Percentiles rank a stretch among this genome's conserved stretches.
phyloP scores from a whole-genome alignment of 2,797 vertebrate genomes.

The Helostoma temminkii region DNA sequence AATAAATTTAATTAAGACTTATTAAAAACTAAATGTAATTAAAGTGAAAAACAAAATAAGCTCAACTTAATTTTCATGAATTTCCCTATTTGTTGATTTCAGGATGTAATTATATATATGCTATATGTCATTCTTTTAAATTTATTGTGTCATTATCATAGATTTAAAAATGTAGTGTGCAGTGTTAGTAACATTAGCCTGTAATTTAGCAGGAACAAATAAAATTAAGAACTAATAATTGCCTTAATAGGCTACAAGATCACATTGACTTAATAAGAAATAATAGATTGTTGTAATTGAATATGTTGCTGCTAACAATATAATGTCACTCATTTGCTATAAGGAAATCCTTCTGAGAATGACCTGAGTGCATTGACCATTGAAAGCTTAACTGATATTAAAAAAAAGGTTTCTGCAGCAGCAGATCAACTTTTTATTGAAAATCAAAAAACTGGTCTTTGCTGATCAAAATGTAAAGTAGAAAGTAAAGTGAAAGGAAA shows the following conservation, averaged over 20 bases:
- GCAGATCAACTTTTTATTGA: background rate
- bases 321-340: too few relatives aligned
- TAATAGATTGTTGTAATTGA: background rate
- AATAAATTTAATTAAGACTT: too few relatives aligned
- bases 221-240: background rate
- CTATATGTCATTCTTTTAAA: too few relatives aligned
- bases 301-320: background rate
- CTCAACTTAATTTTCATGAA: too few relatives aligned
- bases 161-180: background rate
- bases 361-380: background rate
- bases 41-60: too few relatives aligned
- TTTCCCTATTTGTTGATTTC: too few relatives aligned
- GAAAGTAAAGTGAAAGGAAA: conserved; percentile 28
- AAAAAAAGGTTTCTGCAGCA: too few relatives aligned
- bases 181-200: background rate
- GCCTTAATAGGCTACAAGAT: background rate
- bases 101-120: too few relatives aligned
- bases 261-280: background rate
- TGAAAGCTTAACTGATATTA: too few relatives aligned
- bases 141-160: background rate
- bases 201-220: background rate
- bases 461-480: background rate
- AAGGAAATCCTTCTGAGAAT: background rate
- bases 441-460: background rate
- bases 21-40: too few relatives aligned